Evolutionary conservation across 1,140 invertebrate species (phyloP).

Genomic region (Zaprionus ghesquierei): DNA sequence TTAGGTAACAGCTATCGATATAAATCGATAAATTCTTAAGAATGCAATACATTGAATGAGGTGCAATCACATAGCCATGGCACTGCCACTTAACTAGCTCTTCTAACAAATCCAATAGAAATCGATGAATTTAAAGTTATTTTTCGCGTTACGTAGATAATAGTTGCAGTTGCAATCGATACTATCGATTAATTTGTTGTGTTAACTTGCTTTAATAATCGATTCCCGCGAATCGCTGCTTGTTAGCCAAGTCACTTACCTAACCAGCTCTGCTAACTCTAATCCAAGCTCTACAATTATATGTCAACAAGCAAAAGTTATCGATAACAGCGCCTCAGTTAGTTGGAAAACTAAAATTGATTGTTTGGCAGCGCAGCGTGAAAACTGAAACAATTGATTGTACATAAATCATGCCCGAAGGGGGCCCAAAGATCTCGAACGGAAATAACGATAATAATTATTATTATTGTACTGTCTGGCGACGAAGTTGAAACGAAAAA

Average conservation of each 20-base stretch:
- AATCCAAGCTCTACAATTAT: neutral
- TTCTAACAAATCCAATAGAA: too few relatives aligned
- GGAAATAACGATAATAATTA: slow-evolving; percentile 31
- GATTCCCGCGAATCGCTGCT: neutral
- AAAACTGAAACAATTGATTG: neutral
- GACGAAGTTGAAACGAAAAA: slow-evolving; percentile 18
- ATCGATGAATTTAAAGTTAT: too few relatives aligned
- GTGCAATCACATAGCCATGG: too few relatives aligned
- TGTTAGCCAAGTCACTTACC: neutral
- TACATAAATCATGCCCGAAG: neutral
- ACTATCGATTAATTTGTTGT: neutral
- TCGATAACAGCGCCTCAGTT: too few relatives aligned
- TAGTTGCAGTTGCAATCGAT: neutral
- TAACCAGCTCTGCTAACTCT: neutral
- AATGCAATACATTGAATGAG: too few relatives aligned
- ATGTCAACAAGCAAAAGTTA: neutral
- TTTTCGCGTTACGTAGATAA: too few relatives aligned
- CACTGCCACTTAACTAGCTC: too few relatives aligned
- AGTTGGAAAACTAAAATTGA: neutral
- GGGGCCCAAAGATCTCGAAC: slow-evolving; percentile 9
- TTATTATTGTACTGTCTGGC: slow-evolving; percentile 16
- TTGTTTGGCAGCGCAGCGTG: neutral
- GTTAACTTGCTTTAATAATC: neutral
- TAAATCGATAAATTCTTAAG: too few relatives aligned
- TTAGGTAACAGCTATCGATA: too few relatives aligned